phyloP scores from a whole-genome alignment of 2,797 vertebrate species.

The Cuculus canorus region DNA sequence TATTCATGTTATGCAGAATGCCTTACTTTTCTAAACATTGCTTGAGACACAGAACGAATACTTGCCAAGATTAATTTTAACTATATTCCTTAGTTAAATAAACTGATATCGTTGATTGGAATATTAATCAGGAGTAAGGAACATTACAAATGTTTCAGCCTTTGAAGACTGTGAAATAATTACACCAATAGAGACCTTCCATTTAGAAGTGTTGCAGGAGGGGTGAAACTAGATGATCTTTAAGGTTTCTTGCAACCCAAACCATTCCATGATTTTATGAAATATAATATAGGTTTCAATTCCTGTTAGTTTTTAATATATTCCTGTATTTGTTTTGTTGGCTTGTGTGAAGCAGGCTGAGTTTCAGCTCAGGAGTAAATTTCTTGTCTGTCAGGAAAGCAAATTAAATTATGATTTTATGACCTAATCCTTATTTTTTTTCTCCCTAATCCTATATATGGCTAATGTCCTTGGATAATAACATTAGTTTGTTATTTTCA shows the following conservation, averaged over 20 bases:
- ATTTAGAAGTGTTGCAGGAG: not conserved
- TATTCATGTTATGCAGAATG: not conserved
- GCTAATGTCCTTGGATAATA: not conserved
- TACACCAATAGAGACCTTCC: not conserved
- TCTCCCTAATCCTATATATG: not conserved
- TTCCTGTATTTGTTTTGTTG: not conserved
- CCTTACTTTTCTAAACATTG: not conserved
- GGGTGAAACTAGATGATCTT: no score
- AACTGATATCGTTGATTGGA: not conserved
- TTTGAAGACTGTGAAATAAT: not conserved
- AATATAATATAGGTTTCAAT: not conserved
- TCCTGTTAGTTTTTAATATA: not conserved
- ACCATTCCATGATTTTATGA: no score
- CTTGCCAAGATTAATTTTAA: not conserved
- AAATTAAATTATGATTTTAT: not conserved
- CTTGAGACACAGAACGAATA: not conserved
- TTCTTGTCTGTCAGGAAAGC: not conserved
- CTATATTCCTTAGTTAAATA: not conserved
- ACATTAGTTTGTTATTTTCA: not conserved
- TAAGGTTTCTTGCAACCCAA: no score
- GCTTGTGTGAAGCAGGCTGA: not conserved
- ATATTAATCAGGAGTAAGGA: not conserved
- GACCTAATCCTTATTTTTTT: not conserved
- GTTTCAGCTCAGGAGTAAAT: not conserved
- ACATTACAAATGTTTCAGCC: not conserved